Evolutionary conservation across 2,797 vertebrate species (phyloP).

Genomic region (Heliangelus exortis): DNA sequence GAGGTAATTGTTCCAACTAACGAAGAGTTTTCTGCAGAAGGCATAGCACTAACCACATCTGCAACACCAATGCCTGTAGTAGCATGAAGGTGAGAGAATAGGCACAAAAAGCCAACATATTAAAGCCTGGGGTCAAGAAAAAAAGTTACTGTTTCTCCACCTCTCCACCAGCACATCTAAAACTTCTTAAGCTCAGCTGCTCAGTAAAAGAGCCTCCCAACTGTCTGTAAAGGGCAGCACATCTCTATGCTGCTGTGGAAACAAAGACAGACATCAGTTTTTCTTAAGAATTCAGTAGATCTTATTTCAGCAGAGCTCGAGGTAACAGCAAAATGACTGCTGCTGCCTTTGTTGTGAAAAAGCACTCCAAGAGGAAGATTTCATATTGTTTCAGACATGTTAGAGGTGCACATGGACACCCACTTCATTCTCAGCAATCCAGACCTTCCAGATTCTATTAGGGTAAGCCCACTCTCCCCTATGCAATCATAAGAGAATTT

Average conservation of each 20-base stretch:
- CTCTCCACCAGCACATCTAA: neutral
- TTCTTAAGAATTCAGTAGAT: neutral
- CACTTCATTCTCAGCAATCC: neutral
- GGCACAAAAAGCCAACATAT: neutral
- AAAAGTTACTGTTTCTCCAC: neutral
- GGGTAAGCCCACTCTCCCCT: neutral
- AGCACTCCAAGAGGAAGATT: neutral
- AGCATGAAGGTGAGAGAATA: neutral
- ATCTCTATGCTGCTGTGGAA: neutral
- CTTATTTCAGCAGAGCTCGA: neutral
- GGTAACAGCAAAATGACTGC: neutral
- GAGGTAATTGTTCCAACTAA: too few relatives aligned
- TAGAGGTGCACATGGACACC: neutral
- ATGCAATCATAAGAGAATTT: neutral
- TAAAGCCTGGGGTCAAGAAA: neutral
- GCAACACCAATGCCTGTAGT: neutral
- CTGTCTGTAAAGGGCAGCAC: neutral
- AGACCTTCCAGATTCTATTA: neutral
- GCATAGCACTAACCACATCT: neutral
- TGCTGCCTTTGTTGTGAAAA: neutral
- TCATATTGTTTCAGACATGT: neutral
- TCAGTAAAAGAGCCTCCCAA: neutral
- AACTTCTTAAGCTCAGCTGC: neutral
- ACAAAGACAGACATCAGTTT: constrained; percentile 13
- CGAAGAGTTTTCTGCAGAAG: too few relatives aligned